Percentiles rank a stretch among this genome's conserved stretches.
Conservation (phyloP, 2,888 invertebrate genomes). For the Hybos culiciformis region DNA sequence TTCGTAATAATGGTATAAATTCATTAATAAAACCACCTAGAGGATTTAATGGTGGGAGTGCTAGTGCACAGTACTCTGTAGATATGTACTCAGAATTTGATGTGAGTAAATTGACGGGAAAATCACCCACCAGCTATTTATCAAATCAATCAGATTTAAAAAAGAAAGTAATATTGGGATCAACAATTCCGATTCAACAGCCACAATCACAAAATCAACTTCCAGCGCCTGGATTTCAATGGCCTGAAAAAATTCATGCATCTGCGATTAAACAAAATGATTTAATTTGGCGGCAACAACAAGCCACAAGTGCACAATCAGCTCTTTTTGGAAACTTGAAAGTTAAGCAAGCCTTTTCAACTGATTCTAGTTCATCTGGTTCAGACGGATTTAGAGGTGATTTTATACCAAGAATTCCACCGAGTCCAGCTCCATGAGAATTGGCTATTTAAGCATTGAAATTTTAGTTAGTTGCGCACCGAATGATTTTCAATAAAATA, state of each 20-base stretch:
- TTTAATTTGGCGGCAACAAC: conserved; percentile 30
- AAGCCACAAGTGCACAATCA: conserved; percentile 13
- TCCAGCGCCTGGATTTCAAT: conserved; percentile 24
- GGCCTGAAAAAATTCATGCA: conserved; percentile 37
- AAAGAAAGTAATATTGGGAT: conserved; percentile 10
- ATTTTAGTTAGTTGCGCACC: too few species aligned
- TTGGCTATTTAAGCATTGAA: not conserved
- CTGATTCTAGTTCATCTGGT: conserved; percentile 33
- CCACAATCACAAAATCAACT: not conserved
- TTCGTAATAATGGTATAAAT: conserved; percentile 14
- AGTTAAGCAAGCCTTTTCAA: conserved; percentile 24
- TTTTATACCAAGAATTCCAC: conserved; percentile 33
- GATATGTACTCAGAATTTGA: conserved; percentile 33
- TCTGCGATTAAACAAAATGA: conserved; percentile 35
- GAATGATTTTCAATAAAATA: too few species aligned
- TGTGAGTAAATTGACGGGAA: conserved; percentile 35
- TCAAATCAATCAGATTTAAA: conserved; percentile 11
- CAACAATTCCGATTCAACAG: conserved; percentile 4
- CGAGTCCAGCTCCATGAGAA: conserved; percentile 37
- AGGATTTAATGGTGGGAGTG: conserved; percentile 20
- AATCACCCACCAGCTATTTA: conserved; percentile 31
- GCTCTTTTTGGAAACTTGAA: conserved; percentile 14
- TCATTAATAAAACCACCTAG: conserved; percentile 20
- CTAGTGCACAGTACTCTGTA: conserved; percentile 20
- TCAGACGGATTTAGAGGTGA: conserved; percentile 32